These are phyloP conservation scores for Terebella lapidaria DNA, from an alignment of 2,888 invertebrate species.

Conservation along the genomic window DNA sequence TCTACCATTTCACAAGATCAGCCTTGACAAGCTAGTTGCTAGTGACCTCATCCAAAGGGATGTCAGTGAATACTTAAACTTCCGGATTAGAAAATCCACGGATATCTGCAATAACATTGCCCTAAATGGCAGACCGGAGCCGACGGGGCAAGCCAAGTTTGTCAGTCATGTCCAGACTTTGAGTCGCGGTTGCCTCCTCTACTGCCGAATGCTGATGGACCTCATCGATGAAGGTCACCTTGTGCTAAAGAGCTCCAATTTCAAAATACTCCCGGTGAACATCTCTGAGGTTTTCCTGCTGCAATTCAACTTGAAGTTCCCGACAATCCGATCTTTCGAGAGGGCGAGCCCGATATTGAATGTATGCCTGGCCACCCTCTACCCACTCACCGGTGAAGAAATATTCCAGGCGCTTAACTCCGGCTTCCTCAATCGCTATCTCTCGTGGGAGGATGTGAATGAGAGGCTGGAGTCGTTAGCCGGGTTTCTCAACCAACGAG, in stretches of 20 bases:
- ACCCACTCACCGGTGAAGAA: constrained; percentile 82
- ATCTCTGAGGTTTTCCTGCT: constrained; percentile 69
- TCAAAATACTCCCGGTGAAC: constrained; percentile 62
- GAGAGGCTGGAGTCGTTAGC: constrained; percentile 79
- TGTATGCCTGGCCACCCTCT: constrained; percentile 83
- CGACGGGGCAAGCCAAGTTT: constrained; percentile 58
- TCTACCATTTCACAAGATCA: constrained; percentile 66
- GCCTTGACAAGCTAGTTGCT: constrained; percentile 39
- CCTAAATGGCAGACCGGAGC: constrained; percentile 39
- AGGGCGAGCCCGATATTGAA: constrained; percentile 77
- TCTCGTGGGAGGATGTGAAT: constrained; percentile 86
- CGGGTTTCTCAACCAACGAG: constrained; percentile 81
- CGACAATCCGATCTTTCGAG: constrained; percentile 83
- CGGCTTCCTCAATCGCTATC: constrained; percentile 69
- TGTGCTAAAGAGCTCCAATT: constrained; percentile 87
- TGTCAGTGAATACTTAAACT: constrained; percentile 78
- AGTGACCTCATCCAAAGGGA: constrained; percentile 57
- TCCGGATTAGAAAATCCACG: constrained; percentile 73
- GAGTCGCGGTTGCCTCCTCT: constrained; percentile 81
- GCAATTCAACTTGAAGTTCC: constrained; percentile 85
- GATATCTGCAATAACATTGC: constrained; percentile 74
- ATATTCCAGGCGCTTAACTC: constrained; percentile 92
- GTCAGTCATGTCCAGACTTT: constrained; percentile 77
- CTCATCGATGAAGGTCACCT: constrained; percentile 86
- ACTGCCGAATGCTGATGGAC: constrained; percentile 84